Evolutionary conservation across 2,113 vertebrate genomes (phyloP).

Genomic region (Rhabdomys dilectus): DNA sequence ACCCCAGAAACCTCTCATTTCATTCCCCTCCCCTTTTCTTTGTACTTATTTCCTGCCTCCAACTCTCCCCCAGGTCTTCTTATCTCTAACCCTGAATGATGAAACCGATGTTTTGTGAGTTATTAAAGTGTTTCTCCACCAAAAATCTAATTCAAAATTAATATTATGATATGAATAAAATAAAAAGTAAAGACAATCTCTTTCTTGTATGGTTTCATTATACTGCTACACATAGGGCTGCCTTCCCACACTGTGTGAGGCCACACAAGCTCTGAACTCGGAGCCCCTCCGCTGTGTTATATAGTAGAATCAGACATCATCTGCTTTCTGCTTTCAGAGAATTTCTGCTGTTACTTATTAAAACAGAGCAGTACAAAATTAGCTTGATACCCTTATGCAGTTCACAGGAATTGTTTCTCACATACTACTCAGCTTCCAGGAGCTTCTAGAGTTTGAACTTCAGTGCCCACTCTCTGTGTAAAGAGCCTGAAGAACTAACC

Average conservation of each 20-base stretch:
- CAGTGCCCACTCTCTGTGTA: conserved; percentile 52
- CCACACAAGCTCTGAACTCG: conserved; percentile 68
- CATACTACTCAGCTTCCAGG: conserved; percentile 63
- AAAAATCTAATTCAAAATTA: conserved; percentile 80
- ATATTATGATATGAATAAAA: conserved; percentile 84
- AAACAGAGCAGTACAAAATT: conserved; percentile 76
- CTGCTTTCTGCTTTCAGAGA: conserved; percentile 79
- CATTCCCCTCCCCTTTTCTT: conserved; percentile 50
- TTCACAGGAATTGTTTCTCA: conserved; percentile 73
- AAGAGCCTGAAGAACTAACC: conserved; percentile 71
- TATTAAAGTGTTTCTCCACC: conserved; percentile 81
- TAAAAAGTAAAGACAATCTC: conserved; percentile 70
- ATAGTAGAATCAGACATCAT: conserved; percentile 76
- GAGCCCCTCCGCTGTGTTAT: conserved; percentile 69
- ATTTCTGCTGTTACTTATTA: conserved; percentile 81
- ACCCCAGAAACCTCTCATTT: too few species aligned
- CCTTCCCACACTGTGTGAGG: conserved; percentile 43
- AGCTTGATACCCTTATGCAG: conserved; percentile 67
- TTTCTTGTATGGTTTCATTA: conserved; percentile 77
- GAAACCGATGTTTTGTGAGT: conserved; percentile 81
- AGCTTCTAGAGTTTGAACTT: conserved; percentile 77
- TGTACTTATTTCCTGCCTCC: conserved; percentile 81
- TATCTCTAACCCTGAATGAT: conserved; percentile 79
- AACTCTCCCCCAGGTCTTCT: conserved; percentile 75
- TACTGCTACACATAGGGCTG: conserved; percentile 58